Base-by-base conservation (phyloP, 1,140 invertebrate species). In the Lordiphosa stackelbergi region DNA sequence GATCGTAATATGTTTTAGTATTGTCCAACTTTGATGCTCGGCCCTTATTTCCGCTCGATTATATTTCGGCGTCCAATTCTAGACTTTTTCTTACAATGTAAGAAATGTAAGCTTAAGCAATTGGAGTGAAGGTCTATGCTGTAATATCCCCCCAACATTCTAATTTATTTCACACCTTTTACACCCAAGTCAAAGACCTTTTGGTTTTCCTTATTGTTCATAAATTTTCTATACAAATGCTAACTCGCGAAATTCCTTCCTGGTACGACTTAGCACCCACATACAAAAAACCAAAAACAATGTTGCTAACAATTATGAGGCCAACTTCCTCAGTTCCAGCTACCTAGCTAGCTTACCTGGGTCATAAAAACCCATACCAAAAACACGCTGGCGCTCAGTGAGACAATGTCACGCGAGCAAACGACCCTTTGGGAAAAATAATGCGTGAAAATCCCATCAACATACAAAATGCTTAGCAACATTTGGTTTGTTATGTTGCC, bases 161-260 rank as follows among this genome's bases (percentile, higher is more conserved):
- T 65, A 55, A 65, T 65, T 51, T 28, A 16, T 40, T 65, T 74
- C 52, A 57, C 71, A 74, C 71, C 60, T 69, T 41, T 24, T 22
- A 41, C 35, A 36, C 31, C 7, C 7, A 28, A 48, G 71, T 61
- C 60, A 74, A 61, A 54, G 72, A 75, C 66, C 56, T 64, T 36
- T 65, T 34, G 28, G 7, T 53, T 53, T 43, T 51, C 24, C 49
- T 41, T 28, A 45, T 35, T 38, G 31, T 24, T 45, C 31, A 49
- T 48, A 37, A 57, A 69, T 78, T 73, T 66, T 46, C 69, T 73
- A 73, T 35, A 49, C 47, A 37, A 55, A 62, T 74, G 74, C 63
- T 81, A 79, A 79, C 66, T 74, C 57, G 74, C 77, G 66, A 79
- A 79, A 79, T 79, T 81, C 74, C 68, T 45, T 63, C 62, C 43